Evolutionary conservation across 2,888 invertebrate genomes (phyloP).

Genomic region (Pomacea canaliculata): DNA sequence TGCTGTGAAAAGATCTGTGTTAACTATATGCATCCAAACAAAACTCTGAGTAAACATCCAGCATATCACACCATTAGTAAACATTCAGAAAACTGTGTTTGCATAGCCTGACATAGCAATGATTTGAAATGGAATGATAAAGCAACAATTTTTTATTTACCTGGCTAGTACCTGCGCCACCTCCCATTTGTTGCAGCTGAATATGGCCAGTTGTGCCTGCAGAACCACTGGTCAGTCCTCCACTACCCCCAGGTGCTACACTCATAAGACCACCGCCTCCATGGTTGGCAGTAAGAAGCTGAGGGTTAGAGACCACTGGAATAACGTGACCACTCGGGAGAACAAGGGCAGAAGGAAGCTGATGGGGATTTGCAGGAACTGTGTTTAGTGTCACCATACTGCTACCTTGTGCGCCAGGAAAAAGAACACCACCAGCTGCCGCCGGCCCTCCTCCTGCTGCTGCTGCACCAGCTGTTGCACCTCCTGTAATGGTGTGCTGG

Average conservation of each 20-base stretch:
- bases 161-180: too few relatives aligned
- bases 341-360: slow-evolving; percentile 67
- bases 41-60: too few relatives aligned
- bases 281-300: slow-evolving; percentile 45
- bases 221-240: slow-evolving; percentile 10
- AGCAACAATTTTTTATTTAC: too few relatives aligned
- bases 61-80: too few relatives aligned
- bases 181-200: too few relatives aligned
- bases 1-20: too few relatives aligned
- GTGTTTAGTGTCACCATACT: slow-evolving; percentile 49
- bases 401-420: slow-evolving; percentile 47
- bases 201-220: background rate
- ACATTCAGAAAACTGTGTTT: too few relatives aligned
- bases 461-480: background rate
- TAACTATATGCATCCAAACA: too few relatives aligned
- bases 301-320: slow-evolving; percentile 69
- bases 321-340: slow-evolving; percentile 70
- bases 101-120: too few relatives aligned
- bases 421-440: slow-evolving; percentile 22
- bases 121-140: too few relatives aligned
- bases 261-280: slow-evolving; percentile 5
- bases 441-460: background rate
- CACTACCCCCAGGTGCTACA: background rate
- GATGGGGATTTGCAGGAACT: slow-evolving; percentile 50
- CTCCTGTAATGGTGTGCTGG: slow-evolving; percentile 8